Evolutionary conservation across 2,113 vertebrate species (phyloP).

Genomic region (Oncorhynchus kisutch): DNA sequence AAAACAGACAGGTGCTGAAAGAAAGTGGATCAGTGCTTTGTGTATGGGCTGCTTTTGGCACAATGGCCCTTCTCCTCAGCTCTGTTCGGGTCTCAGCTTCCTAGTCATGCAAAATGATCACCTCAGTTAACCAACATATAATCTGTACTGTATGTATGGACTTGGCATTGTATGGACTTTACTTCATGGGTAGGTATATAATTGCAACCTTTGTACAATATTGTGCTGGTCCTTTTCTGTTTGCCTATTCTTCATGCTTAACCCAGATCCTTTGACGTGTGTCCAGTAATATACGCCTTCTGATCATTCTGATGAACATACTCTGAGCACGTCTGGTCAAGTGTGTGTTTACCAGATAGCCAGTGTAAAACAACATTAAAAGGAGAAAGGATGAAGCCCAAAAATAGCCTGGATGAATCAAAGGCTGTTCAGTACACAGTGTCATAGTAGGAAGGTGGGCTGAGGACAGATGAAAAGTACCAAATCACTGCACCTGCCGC

Average conservation of each 20-base stretch:
- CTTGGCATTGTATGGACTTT: no score
- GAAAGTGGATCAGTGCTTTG: conserved; percentile 11
- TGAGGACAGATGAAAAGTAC: conserved; percentile 68
- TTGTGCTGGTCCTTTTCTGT: no score
- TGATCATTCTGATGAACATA: neutral
- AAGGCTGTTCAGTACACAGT: conserved; percentile 50
- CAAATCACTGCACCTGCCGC: conserved; percentile 61
- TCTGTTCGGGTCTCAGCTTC: neutral
- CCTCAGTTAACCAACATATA: neutral
- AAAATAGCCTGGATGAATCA: conserved; percentile 59
- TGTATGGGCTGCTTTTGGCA: neutral
- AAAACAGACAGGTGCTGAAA: conserved; percentile 1
- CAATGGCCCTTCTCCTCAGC: conserved; percentile 5
- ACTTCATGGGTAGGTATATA: no score
- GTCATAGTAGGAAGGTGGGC: conserved; percentile 43
- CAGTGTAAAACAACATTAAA: conserved; percentile 21
- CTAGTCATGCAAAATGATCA: neutral
- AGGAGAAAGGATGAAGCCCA: conserved; percentile 15
- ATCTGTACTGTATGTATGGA: neutral
- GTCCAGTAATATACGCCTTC: neutral
- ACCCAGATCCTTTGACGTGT: no score
- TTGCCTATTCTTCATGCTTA: no score
- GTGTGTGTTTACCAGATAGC: conserved; percentile 12
- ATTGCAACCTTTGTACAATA: no score
- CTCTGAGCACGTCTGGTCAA: conserved; percentile 9